Evolutionary conservation across 2,113 vertebrate species (phyloP).

Genomic region (Machaerirhynchus nigripectus): DNA sequence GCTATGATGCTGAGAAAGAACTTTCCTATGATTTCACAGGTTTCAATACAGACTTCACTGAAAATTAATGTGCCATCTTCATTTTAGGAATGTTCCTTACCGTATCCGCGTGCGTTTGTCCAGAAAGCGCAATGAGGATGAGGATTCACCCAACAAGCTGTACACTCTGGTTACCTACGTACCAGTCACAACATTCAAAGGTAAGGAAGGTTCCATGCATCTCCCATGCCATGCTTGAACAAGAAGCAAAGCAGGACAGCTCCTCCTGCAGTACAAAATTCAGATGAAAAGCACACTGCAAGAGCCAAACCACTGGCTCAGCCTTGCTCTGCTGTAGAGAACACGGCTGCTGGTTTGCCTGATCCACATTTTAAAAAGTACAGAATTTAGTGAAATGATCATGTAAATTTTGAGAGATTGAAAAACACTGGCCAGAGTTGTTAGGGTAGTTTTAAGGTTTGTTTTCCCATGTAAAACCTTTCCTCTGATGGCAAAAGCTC

Average conservation of each 20-base stretch:
- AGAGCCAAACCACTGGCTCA: neutral
- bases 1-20: neutral
- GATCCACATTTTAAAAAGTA: neutral
- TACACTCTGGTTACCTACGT: slow-evolving; percentile 94
- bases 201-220: slow-evolving; percentile 61
- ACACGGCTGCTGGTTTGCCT: neutral
- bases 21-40: neutral
- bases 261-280: neutral
- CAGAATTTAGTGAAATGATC: neutral
- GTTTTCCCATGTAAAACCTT: neutral
- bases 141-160: slow-evolving; percentile 95
- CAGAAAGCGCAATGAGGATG: slow-evolving; percentile 95
- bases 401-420: neutral
- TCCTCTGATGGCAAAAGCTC: neutral
- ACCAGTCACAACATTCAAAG: slow-evolving; percentile 94
- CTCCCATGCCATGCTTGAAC: accelerated
- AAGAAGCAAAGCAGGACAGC: neutral
- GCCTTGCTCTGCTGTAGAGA: neutral
- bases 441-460: neutral
- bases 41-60: neutral
- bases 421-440: accelerated
- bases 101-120: slow-evolving; percentile 92
- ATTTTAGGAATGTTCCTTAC: slow-evolving; percentile 89
- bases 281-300: neutral
- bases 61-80: neutral